Evolutionary conservation across 2,797 vertebrate species (phyloP).

Genomic region (Lagorchestes hirsutus): DNA sequence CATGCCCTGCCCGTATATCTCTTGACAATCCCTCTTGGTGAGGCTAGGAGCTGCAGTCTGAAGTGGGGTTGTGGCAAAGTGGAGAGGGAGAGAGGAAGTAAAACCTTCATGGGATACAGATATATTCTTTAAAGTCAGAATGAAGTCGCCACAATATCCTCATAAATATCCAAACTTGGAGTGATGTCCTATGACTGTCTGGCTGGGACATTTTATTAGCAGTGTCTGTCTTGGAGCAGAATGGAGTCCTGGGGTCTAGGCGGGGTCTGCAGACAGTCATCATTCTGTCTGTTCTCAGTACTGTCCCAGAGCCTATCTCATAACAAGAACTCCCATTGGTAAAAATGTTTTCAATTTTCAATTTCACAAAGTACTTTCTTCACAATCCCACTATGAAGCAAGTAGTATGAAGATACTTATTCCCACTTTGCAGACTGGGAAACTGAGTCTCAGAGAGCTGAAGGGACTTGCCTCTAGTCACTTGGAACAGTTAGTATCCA

Average conservation of each 20-base stretch:
- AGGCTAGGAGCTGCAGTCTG: background rate
- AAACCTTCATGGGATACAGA: background rate
- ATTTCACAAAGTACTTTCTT: background rate
- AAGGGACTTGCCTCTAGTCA: background rate
- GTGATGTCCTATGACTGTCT: background rate
- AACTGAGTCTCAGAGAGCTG: background rate
- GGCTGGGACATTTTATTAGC: background rate
- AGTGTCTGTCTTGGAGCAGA: background rate
- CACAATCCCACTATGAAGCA: background rate
- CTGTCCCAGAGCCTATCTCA: background rate
- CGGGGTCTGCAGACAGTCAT: background rate
- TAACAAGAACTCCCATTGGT: background rate
- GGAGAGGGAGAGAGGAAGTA: background rate
- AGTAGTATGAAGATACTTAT: background rate
- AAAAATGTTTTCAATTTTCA: background rate
- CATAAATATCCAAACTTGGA: slow-evolving; percentile 3
- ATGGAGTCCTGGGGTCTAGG: background rate
- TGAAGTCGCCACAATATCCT: background rate
- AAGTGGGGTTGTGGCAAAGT: background rate
- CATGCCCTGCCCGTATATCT: background rate
- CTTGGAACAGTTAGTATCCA: background rate
- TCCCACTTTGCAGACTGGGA: background rate
- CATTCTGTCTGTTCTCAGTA: background rate
- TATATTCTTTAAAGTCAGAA: slow-evolving; percentile 2
- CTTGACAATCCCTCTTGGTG: background rate